Evolutionary conservation across 1,140 invertebrate species (phyloP), one percentile per base, ranked within the genome.

Genomic region (Ostrea denselamellosa): DNA sequence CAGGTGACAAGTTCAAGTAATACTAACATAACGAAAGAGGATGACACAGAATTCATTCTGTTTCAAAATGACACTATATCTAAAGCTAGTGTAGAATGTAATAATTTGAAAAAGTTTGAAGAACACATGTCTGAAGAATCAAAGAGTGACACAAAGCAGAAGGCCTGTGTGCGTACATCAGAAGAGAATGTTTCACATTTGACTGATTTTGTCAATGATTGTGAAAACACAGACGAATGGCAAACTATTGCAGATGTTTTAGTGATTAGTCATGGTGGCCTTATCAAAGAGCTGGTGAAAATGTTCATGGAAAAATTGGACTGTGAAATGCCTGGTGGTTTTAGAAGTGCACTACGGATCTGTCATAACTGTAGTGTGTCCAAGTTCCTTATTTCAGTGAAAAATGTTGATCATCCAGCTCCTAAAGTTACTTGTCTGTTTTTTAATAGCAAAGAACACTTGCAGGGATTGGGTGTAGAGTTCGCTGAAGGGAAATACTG

Each of bases 201-300:
- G 34, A 77, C 19, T 7, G 71, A 19, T 51, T 51, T 28, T 28
- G 25, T 34, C 0, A 81, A 8, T 28, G 44, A 51, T 22, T 28
- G 14, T 81, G 94, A 95, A 88, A 94, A 94, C 83, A 86, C 86
- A 9, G 94, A 95, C 22, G 87, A 87, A n/a, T 51, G 91, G 14
- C 92, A 92, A 34, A 89, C 91, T n/a, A 85, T 91, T 9, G 93
- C 92, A 10, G 94, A 95, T 86, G 94, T 95, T 81, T 87, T 95
- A 10, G 88, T 95, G 34, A 94, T 94, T 8, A 95, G 92, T 87
- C 94, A 95, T 91, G 94, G 94, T 28, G 94, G 94, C 0, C 91
- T 93, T 54, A 88, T 95, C 9, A 92, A 93, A 85, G 93, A 95
- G 90, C 89, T 94, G 3, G 91, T 95, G 54, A 89, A 90, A 14